These are phyloP conservation scores for Seladonia tumulorum DNA, from an alignment of 2,888 invertebrate genomes.

Conservation along the genomic window DNA sequence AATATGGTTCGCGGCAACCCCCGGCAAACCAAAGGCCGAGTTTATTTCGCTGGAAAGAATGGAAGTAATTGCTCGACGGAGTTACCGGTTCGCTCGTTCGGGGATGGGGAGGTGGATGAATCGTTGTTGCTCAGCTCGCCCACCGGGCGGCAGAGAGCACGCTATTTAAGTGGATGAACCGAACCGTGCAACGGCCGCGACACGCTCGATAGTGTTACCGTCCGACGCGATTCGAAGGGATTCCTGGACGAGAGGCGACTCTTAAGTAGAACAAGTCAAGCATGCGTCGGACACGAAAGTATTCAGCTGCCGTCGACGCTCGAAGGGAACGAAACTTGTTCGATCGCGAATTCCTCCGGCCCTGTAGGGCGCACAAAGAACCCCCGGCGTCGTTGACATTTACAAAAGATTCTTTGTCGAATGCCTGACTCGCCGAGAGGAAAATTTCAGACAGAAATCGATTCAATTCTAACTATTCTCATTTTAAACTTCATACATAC, in stretches of 20 bases:
- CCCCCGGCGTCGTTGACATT: neutral
- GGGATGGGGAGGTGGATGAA: neutral
- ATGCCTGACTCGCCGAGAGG: neutral
- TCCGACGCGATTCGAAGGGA: neutral
- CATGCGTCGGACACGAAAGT: slow-evolving; percentile 8
- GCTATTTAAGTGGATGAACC: neutral
- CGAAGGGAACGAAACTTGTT: slow-evolving; percentile 1
- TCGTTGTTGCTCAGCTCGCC: neutral
- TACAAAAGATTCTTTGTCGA: slow-evolving; percentile 8
- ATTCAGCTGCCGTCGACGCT: neutral
- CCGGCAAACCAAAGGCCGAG: neutral
- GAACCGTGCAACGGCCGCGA: neutral
- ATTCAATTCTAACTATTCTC: neutral
- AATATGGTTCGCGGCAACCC: slow-evolving; percentile 10
- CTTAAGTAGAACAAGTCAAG: slow-evolving; percentile 15
- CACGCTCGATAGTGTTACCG: neutral
- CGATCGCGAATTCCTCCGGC: neutral
- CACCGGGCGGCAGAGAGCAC: neutral
- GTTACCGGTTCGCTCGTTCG: neutral
- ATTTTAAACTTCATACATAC: neutral
- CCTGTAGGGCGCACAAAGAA: neutral
- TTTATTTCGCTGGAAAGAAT: slow-evolving; percentile 26
- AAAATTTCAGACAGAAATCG: neutral
- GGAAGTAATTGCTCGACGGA: slow-evolving; percentile 21
- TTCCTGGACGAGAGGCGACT: neutral